Evolutionary conservation across 2,888 invertebrate species (phyloP).

Genomic region (Phania funesta): DNA sequence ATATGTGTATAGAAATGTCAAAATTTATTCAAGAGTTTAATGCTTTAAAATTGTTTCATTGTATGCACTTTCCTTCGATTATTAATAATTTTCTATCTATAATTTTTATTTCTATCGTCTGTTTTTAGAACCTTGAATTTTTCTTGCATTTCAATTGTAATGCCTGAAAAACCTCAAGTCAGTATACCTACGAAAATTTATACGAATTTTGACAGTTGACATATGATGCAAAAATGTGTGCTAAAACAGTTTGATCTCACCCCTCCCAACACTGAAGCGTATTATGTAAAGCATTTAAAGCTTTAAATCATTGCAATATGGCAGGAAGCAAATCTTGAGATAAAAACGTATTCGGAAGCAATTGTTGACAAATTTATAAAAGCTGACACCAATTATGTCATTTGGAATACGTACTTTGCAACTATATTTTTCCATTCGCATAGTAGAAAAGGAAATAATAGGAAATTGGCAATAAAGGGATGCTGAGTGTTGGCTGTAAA

Average conservation of each 20-base stretch:
- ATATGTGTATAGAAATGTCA: background rate
- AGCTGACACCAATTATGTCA: conserved; percentile 19
- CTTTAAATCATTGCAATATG: conserved; percentile 72
- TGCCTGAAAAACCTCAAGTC: conserved; percentile 37
- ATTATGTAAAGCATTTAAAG: conserved; percentile 66
- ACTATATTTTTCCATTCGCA: too few relatives aligned
- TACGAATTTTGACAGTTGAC: conserved; percentile 57
- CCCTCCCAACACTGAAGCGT: background rate
- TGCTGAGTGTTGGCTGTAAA: too few relatives aligned
- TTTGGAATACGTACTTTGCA: background rate
- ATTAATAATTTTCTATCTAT: background rate
- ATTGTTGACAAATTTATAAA: background rate
- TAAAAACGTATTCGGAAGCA: background rate
- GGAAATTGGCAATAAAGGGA: too few relatives aligned
- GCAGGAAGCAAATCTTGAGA: background rate
- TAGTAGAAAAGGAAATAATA: too few relatives aligned
- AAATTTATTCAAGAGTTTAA: background rate
- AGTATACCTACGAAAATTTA: conserved; percentile 64
- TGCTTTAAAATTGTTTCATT: background rate
- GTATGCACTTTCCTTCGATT: background rate
- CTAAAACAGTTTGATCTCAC: conserved; percentile 18
- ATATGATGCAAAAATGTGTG: conserved; percentile 36
- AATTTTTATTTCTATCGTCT: background rate
- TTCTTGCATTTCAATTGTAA: background rate
- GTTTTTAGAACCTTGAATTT: conserved; percentile 58